Percentiles rank a stretch among this genome's conserved stretches.
These are phyloP conservation scores for Macrostomum cliftonense DNA, from an alignment of 2,888 invertebrate species.

Conservation along the genomic window DNA sequence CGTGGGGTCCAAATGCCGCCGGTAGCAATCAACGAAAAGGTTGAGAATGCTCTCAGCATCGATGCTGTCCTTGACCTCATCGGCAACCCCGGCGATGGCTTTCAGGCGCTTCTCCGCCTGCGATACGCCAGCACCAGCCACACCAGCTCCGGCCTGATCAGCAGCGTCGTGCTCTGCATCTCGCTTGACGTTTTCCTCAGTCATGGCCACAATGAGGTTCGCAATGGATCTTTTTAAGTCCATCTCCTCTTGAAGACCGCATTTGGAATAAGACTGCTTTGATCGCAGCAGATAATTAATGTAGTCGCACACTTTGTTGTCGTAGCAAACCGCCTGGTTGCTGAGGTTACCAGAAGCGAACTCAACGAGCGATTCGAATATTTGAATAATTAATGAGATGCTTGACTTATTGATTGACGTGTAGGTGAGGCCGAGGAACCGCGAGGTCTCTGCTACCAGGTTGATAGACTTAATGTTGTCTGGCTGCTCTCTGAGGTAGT, in stretches of 20 bases:
- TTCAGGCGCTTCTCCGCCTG: background rate
- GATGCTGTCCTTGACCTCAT: background rate
- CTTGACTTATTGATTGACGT: slow-evolving; percentile 24
- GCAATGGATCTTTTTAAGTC: slow-evolving; percentile 24
- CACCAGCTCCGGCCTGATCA: slow-evolving; percentile 12
- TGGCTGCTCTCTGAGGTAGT: slow-evolving; percentile 11
- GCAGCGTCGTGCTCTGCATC: slow-evolving; percentile 12
- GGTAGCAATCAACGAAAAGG: background rate
- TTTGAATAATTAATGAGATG: slow-evolving; percentile 24
- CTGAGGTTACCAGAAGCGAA: slow-evolving; percentile 27
- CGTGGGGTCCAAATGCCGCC: background rate
- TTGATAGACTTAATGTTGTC: slow-evolving; percentile 5
- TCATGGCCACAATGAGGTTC: slow-evolving; percentile 23
- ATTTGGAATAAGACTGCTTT: slow-evolving; percentile 19
- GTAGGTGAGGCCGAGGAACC: slow-evolving; percentile 21
- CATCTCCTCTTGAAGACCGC: slow-evolving; percentile 21
- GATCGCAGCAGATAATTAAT: slow-evolving; percentile 33
- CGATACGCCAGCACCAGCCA: slow-evolving; percentile 1
- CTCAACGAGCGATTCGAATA: slow-evolving; percentile 31
- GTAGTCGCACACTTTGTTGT: slow-evolving; percentile 35
- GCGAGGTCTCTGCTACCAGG: slow-evolving; percentile 3
- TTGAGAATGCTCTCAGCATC: background rate
- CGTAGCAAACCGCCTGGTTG: slow-evolving; percentile 33
- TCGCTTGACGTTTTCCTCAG: slow-evolving; percentile 26
- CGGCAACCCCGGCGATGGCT: background rate